Evolutionary conservation across 2,797 vertebrate genomes (phyloP), one percentile per base, ranked within the genome.

Genomic region (Amblyraja radiata): DNA sequence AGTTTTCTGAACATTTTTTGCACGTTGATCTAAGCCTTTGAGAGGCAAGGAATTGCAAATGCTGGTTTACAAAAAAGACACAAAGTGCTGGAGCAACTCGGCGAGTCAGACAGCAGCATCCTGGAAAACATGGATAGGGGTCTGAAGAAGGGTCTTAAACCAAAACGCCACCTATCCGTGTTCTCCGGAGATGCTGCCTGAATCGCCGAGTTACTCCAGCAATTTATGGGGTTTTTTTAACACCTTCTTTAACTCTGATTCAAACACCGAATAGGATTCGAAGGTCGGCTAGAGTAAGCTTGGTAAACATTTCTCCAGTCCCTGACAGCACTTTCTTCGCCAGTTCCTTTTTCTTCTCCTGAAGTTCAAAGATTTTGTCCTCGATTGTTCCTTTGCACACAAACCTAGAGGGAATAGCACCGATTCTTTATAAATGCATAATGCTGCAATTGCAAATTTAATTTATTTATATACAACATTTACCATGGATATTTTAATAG

Each of bases 381-480:
- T 99, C 99, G 78, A 99, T 98, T 0, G 98, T 99, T 91, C 96
- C 97, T 93, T 98, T 96, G 95, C 98, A 99, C 93, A 98, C 97
- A 96, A 99, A 99, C 95, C 99, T 99, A 93, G 73, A 65, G 93
- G 95, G 93, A 71, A 93, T n/a, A 65, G 14, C 36, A 94, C 94
- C 73, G 93, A 73, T 71, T 39, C 90, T 79, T 84, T 63, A 86
- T 23, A 21, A 90, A 71, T 68, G n/a, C 46, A 46, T 4, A 46
- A 46, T 46, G 46, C 46, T 46, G 46, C 46, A 46, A 46, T 46
- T 46, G 46, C 46, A 2, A 46, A 46, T 46, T 4, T 46, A 46
- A 46, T 46, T 46, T 46, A 46, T 46, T 46, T 46, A 3, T 2
- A 46, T 46, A 46, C 46, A 46, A 46, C 4, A 46, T 46, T 46